These are phyloP conservation scores for Pissodes strobi DNA, from an alignment of 1,140 invertebrate genomes.

Conservation along the genomic window DNA sequence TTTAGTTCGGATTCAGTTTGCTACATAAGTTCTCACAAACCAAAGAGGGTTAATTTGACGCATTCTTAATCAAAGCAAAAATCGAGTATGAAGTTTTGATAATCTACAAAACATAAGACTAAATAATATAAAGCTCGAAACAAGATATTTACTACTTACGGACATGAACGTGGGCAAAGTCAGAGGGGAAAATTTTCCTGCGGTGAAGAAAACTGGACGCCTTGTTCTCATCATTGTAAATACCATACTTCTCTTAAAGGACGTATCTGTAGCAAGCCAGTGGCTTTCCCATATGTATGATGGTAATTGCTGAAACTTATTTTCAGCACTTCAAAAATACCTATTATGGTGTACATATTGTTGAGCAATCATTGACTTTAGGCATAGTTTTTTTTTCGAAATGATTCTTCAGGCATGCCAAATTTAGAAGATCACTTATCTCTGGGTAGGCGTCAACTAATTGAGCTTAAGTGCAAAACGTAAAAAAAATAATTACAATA, in stretches of 20 bases:
- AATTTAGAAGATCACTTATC: no score
- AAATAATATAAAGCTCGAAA: not conserved
- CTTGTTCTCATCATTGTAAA: constrained; percentile 60
- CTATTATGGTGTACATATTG: no score
- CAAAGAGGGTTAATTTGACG: constrained; percentile 17
- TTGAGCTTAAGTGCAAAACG: not conserved
- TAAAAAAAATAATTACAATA: not conserved
- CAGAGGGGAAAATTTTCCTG: constrained; percentile 59
- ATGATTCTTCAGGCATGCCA: no score
- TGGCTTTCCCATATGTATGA: constrained; percentile 37
- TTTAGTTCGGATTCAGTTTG: no score
- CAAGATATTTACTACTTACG: constrained; percentile 19
- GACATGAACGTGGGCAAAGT: constrained; percentile 58
- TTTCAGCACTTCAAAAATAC: not conserved
- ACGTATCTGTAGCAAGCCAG: constrained; percentile 36
- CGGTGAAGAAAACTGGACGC: constrained; percentile 58
- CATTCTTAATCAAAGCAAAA: constrained; percentile 58
- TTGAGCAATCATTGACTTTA: no score
- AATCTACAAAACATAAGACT: constrained; percentile 52
- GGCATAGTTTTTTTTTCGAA: no score
- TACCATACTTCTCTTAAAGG: constrained; percentile 54
- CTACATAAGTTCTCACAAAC: no score
- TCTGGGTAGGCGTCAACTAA: no score
- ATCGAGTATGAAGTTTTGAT: constrained; percentile 58
- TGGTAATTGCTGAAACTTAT: constrained; percentile 38